Percentiles rank a stretch among this genome's conserved stretches.
phyloP scores from a whole-genome alignment of 2,113 vertebrate genomes.

The Plecotus auritus region DNA sequence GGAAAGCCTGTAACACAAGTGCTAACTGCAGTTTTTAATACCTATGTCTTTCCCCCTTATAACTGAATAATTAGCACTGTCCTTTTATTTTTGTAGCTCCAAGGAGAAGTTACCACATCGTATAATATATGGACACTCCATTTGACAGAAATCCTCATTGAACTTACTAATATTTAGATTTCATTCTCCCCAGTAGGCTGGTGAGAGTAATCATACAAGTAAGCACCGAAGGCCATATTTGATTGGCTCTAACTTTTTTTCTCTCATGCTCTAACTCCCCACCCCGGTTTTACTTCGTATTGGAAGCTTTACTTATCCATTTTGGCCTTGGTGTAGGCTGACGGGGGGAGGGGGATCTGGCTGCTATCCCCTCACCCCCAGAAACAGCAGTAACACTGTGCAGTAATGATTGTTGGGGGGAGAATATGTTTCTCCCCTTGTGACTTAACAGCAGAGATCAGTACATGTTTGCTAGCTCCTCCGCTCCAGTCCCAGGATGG shows the following conservation, averaged over 20 bases:
- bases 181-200: not conserved
- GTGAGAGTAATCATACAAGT: not conserved
- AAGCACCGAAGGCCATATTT: not conserved
- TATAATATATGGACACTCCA: not conserved
- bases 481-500: not conserved
- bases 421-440: not conserved
- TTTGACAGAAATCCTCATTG: not conserved
- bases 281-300: not conserved
- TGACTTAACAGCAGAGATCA: not conserved
- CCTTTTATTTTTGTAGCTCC: not conserved
- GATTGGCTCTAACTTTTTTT: not conserved
- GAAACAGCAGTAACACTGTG: fast-evolving
- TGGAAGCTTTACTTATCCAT: not conserved
- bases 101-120: not conserved
- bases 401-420: not conserved
- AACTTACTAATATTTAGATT: not conserved
- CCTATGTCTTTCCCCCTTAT: not conserved
- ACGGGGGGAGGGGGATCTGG: not conserved
- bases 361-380: not conserved
- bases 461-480: not conserved
- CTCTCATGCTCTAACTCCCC: not conserved
- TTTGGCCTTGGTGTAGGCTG: not conserved
- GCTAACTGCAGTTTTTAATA: not conserved
- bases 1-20: not conserved
- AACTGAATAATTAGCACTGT: not conserved